Base-by-base conservation (phyloP, 2,797 vertebrate genomes). In the Lepidocolaptes lacrymiger region DNA sequence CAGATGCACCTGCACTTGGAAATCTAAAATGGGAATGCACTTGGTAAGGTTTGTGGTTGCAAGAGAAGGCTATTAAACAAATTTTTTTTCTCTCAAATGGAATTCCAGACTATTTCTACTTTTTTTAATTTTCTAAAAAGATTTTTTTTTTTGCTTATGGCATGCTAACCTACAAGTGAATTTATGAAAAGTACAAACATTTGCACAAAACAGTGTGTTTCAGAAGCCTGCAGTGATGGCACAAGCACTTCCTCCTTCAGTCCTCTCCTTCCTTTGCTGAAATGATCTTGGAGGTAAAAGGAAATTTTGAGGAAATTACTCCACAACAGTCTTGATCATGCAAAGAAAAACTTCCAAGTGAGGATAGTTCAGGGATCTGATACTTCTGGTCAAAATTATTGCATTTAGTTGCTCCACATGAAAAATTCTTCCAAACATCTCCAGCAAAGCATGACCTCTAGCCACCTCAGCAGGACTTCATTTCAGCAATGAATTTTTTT, bases 141-240 rank as follows among this genome's bases (percentile, higher is more conserved):
- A 34, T 61, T 19, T 49, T 7, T 49, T 51, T 26, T 85, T 72
- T 73, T 13, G 14, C 30, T 80, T 74, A n/a, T 41, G 7, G 2
- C 9, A 44, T 67, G 28, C 2, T 58, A 73, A 79, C 5, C 36
- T 66, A 22, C 15, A 76, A 48, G 1, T 18, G 6, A 69, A 74
- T 66, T 66, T 73, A 63, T 73, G 24, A 48, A 82, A 79, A 85
- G 61, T 4, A 4, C 10, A 46, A 78, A 39, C 4, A 17, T 56
- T 72, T 71, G 4, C 10, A 26, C 24, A 39, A 58, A 56, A 51
- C 3, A 24, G 2, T 15, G 5, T 48, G 6, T 61, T 93, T 72
- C 37, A 5, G 26, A 82, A 78, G 14, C 3, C 9, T 36, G 4
- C 28, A 64, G 5, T 1, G 4, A 37, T 32, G 6, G 7, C 1